Base-by-base conservation (phyloP, 1,140 invertebrate species). In the Venturia canescens region DNA sequence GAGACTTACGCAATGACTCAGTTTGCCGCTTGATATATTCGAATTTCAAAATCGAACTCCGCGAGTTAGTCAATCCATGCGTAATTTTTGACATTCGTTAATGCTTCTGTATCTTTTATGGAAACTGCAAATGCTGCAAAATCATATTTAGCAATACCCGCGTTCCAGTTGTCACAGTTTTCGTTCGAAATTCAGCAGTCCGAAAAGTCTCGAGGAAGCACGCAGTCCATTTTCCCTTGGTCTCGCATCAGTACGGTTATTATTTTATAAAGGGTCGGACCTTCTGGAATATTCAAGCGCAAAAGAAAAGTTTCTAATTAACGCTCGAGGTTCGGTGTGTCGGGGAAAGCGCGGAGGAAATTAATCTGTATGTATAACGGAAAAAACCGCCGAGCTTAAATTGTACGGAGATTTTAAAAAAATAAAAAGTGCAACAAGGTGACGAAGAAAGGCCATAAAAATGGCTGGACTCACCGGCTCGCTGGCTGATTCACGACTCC, bases 31-130 rank as follows among this genome's bases (percentile, higher is more conserved):
- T n/a, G n/a, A 50, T 1, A 27, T 15, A 83, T 83, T 78, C 67
- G 83, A 84, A 86, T 87, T 86, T 80, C 81, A 78, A 85, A 87
- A 86, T 84, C 71, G 21, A 63, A 53, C 78, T 60, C 66, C 38
- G 13, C 1, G 27, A 66, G 80, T 79, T 79, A 27, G 27, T 67
- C 21, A 50, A n/a, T 3, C 53, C 21, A 13, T 79, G 26, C 53
- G 38, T 53, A 69, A 78, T 50, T 82, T 60, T 70, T 72, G 13
- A 18, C 29, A 31, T 31, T 18, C 66, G 27, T 27, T 53, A 29
- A 7, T 29, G 29, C 53, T 26, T 23, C 31, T 48, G 21, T 53
- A 1, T 53, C 26, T 16, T 18, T 50, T 6, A 53, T n/a, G n/a
- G 0, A 38, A 74, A 53, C 18, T n/a, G 48, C 71, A 16, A 74